A percentile compares a stretch with the other conserved stretches of the same genome.
These are phyloP conservation scores for Cryptosula pallasiana DNA, from an alignment of 2,888 invertebrate genomes.

Conservation along the genomic window DNA sequence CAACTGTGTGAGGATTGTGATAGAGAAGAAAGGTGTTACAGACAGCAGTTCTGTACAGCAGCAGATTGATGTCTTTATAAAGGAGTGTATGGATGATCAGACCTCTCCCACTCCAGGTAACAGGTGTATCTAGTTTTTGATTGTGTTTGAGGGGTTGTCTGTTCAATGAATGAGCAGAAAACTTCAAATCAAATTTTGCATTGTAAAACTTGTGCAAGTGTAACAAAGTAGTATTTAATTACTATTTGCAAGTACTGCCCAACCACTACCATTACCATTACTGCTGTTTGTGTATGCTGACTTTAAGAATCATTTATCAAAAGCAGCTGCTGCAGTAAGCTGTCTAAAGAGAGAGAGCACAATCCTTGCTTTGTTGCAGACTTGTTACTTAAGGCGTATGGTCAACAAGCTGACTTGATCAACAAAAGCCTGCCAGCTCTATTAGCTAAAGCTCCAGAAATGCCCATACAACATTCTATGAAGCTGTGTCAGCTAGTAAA, in stretches of 20 bases:
- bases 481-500: not conserved
- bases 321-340: not conserved
- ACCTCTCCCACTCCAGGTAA: not conserved
- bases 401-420: not conserved
- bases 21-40: not conserved
- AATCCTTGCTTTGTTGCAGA: not conserved
- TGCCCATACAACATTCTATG: not conserved
- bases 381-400: not conserved
- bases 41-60: not conserved
- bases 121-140: no score
- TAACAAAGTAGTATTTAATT: no score
- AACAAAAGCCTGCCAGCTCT: not conserved
- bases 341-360: no score
- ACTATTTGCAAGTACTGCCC: no score
- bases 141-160: no score
- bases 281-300: no score
- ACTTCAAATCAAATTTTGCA: no score
- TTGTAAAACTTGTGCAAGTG: no score
- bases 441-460: not conserved
- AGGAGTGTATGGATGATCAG: not conserved
- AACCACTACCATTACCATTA: no score
- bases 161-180: no score
- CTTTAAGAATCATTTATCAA: no score
- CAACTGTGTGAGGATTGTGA: not conserved
- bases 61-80: not conserved